Evolutionary conservation across 2,113 vertebrate genomes (phyloP).

Genomic region (Calyptommatus sinebrachiatus): DNA sequence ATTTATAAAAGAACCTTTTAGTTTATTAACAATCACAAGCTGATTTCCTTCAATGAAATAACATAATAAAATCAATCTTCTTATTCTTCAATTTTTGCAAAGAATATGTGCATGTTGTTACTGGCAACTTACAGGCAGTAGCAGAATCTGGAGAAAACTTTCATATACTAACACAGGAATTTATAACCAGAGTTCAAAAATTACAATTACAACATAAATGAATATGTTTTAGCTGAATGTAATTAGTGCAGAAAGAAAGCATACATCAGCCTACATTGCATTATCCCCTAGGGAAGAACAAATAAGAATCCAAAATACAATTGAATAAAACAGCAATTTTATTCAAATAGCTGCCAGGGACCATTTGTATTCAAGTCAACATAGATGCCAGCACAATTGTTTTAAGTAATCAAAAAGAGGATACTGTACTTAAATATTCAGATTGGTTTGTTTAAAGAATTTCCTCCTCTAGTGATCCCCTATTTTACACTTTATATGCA

Average conservation of each 20-base stretch:
- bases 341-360: constrained; percentile 58
- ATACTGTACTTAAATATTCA: constrained; percentile 21
- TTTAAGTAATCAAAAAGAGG: constrained; percentile 47
- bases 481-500: constrained; percentile 16
- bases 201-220: constrained; percentile 51
- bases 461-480: constrained; percentile 24
- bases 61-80: no score
- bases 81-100: no score
- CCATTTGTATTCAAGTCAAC: constrained; percentile 60
- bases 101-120: no score
- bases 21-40: no score
- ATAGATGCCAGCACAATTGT: constrained; percentile 53
- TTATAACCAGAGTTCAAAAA: constrained; percentile 11
- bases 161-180: neutral
- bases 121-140: no score
- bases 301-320: constrained; percentile 46
- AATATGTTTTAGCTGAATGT: constrained; percentile 56
- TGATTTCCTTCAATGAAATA: no score
- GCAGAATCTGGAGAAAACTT: no score
- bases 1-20: neutral
- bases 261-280: constrained; percentile 43
- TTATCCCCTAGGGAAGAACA: constrained; percentile 50
- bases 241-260: constrained; percentile 59
- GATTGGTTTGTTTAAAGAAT: constrained; percentile 31
- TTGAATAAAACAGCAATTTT: constrained; percentile 54